These are phyloP conservation scores for Eclectus roratus DNA, from an alignment of 2,113 vertebrate species.

Conservation along the genomic window DNA sequence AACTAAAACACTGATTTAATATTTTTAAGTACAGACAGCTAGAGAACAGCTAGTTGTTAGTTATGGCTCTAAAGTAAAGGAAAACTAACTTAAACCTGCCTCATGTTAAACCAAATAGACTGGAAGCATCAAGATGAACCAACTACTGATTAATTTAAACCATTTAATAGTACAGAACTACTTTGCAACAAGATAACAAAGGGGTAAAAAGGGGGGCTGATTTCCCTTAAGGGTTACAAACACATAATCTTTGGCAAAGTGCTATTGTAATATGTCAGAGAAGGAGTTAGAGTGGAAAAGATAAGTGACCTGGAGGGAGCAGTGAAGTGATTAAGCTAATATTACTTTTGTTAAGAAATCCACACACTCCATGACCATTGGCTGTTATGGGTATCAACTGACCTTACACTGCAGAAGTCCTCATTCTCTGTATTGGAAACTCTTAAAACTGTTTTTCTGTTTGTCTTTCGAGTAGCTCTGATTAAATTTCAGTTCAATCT, in stretches of 20 bases:
- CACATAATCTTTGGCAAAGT: neutral
- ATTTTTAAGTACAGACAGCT: neutral
- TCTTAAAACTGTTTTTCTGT: neutral
- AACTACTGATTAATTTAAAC: neutral
- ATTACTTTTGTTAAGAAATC: neutral
- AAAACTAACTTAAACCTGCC: neutral
- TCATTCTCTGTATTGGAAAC: neutral
- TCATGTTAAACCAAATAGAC: neutral
- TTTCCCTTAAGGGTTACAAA: neutral
- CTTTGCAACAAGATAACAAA: neutral
- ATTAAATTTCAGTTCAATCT: constrained; percentile 35
- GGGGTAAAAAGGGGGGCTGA: neutral
- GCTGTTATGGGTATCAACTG: neutral
- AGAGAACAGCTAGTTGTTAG: neutral
- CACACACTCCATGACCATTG: neutral
- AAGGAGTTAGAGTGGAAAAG: neutral
- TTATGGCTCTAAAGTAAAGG: neutral
- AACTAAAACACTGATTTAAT: neutral
- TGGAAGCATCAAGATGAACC: neutral
- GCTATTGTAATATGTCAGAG: neutral
- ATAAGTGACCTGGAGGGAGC: neutral
- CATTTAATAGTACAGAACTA: neutral
- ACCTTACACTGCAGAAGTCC: neutral
- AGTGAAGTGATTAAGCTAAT: neutral
- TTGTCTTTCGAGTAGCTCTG: neutral